Evolutionary conservation across 2,888 invertebrate genomes (phyloP), one percentile per base, ranked within the genome.

Genomic region (Hyppa rectilinea): DNA sequence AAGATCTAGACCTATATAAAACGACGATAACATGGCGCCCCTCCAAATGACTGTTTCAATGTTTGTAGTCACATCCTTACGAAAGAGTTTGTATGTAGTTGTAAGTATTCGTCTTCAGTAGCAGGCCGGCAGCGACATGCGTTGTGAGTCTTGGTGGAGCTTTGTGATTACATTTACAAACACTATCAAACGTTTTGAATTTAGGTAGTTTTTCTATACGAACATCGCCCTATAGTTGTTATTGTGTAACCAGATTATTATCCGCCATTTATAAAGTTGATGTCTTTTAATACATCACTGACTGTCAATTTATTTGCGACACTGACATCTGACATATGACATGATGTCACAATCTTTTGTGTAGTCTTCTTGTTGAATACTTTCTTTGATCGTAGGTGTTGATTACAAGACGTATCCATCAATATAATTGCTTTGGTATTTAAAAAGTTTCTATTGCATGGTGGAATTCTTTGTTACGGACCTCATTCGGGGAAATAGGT

Each of bases 291-390:
- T 9, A 26, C 7, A 12, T 14, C n/a, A 10, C 2, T 3, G 17
- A 23, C 10, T 60, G 43, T 31, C 75, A 74, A 71, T 59, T 31
- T 61, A 56, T 61, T 75, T 56, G 12, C 23, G 50, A 68, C 74
- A 75, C 12, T 61, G 60, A 53, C 43, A 20, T 31, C 50, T 60
- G 53, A 58, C 31, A 14, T n/a, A 50, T 29, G 58, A 47, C 31
- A 17, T 17, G 2, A 17, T 40, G 38, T 26, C 26, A 23, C 63
- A 40, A 29, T 45, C 61, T 45, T 71, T 71, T 71, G 72, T 71
- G 2, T 1, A 2, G 5, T 26, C 0, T 26, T 62, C 73, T 73
- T 71, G 53, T 63, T n/a, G 47, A 73, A 40, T 36, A 34, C 71
- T 71, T 73, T 71, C 53, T 71, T 40, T 73, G 4, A 12, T 7